Evolutionary conservation across 2,797 vertebrate species (phyloP).

Genomic region (Lepilemur septentrionalis): DNA sequence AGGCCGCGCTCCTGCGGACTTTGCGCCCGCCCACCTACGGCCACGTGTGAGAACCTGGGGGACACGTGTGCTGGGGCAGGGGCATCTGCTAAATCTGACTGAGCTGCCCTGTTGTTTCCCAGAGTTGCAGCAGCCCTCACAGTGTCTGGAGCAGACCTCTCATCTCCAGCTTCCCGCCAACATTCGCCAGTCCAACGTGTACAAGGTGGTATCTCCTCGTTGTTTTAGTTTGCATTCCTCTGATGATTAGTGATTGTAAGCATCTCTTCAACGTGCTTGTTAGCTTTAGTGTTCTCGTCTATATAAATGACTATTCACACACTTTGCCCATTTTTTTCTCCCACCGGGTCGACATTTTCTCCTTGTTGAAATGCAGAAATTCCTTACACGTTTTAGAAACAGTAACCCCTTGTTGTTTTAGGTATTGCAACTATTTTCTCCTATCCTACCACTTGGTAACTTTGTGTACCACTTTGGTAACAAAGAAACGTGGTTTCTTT

Average conservation of each 20-base stretch:
- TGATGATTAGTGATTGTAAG: slow-evolving; percentile 30
- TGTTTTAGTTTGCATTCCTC: slow-evolving; percentile 49
- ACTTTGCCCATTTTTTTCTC: not conserved
- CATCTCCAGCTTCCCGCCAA: not conserved
- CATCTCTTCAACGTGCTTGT: not conserved
- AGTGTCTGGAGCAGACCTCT: not conserved
- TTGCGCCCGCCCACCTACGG: not conserved
- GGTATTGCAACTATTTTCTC: not conserved
- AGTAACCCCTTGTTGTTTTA: slow-evolving; percentile 13
- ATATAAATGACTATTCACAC: not conserved
- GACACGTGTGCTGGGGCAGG: not conserved
- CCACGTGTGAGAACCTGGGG: not conserved
- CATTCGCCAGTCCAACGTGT: not conserved
- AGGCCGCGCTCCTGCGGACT: not conserved
- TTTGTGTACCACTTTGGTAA: not conserved
- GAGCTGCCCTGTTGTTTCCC: not conserved
- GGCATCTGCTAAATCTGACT: not conserved
- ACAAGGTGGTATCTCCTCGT: not conserved
- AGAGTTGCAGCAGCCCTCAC: not conserved
- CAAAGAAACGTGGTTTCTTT: not conserved
- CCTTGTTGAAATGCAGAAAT: not conserved
- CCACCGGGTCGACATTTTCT: not conserved
- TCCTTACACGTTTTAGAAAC: not conserved
- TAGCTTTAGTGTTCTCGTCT: slow-evolving; percentile 4
- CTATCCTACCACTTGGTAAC: not conserved